These are phyloP conservation scores for Molossus molossus DNA, from an alignment of 2,797 vertebrate species.

Conservation along the genomic window DNA sequence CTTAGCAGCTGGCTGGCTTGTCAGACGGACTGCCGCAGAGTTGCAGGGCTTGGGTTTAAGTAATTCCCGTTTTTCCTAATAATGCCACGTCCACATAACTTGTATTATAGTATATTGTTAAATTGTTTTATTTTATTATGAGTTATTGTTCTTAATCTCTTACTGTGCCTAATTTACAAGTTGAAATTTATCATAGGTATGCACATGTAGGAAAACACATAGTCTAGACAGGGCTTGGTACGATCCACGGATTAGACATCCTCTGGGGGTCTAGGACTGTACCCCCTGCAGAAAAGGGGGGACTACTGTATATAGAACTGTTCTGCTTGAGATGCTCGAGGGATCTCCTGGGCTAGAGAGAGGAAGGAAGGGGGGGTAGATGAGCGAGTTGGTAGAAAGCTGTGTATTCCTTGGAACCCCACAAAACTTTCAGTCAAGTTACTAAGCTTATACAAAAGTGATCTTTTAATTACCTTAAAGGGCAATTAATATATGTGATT, in stretches of 20 bases:
- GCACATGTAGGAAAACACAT: not conserved
- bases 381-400: not conserved
- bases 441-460: not conserved
- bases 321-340: not conserved
- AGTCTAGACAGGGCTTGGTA: not conserved
- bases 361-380: too few relatives aligned
- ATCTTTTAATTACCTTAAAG: conserved; percentile 22
- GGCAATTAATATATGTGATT: not conserved
- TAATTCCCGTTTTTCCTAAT: not conserved
- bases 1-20: not conserved
- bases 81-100: not conserved
- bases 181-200: not conserved
- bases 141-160: not conserved
- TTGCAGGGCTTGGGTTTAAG: not conserved
- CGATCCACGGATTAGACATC: not conserved
- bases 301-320: not conserved
- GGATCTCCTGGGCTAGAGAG: not conserved
- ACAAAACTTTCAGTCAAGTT: not conserved
- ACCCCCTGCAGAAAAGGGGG: not conserved
- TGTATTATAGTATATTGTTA: not conserved
- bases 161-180: not conserved
- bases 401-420: not conserved
- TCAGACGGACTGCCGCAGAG: not conserved
- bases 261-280: not conserved
- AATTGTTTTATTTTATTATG: not conserved